Percentiles rank a stretch among this genome's conserved stretches.
phyloP scores from a whole-genome alignment of 2,113 vertebrate species.

The Echinops telfairi region DNA sequence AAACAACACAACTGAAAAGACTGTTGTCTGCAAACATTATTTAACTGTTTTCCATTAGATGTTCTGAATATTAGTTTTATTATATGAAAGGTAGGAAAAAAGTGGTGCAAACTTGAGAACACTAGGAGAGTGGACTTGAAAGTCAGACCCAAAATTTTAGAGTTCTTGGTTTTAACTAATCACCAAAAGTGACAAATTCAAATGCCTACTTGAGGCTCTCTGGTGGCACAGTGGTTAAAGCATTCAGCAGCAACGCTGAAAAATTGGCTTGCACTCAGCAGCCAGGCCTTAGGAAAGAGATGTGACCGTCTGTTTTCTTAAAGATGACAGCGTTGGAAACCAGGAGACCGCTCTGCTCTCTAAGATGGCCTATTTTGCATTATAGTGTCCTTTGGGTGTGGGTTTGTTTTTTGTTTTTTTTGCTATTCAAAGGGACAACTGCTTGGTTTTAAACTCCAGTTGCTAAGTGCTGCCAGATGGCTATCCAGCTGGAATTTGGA shows the following conservation, averaged over 20 bases:
- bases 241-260: background rate
- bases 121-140: background rate
- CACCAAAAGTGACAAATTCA: constrained; percentile 25
- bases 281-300: background rate
- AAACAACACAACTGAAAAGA: background rate
- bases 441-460: constrained; percentile 37
- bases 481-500: constrained; percentile 29
- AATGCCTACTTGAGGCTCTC: background rate
- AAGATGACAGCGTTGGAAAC: background rate
- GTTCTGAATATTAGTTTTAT: constrained; percentile 6
- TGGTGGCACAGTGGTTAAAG: background rate
- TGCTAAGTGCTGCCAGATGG: background rate
- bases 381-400: background rate
- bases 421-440: background rate
- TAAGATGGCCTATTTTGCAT: too few relatives aligned
- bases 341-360: background rate
- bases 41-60: background rate
- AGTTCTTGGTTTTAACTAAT: constrained; percentile 36
- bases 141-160: constrained; percentile 13
- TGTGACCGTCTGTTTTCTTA: background rate
- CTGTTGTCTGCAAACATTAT: constrained; percentile 1
- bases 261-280: background rate
- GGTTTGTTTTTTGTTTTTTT: background rate
- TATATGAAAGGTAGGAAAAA: constrained; percentile 4
- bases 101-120: background rate